phyloP scores from a whole-genome alignment of 2,113 vertebrate species.

The Planiliza haematocheilus region DNA sequence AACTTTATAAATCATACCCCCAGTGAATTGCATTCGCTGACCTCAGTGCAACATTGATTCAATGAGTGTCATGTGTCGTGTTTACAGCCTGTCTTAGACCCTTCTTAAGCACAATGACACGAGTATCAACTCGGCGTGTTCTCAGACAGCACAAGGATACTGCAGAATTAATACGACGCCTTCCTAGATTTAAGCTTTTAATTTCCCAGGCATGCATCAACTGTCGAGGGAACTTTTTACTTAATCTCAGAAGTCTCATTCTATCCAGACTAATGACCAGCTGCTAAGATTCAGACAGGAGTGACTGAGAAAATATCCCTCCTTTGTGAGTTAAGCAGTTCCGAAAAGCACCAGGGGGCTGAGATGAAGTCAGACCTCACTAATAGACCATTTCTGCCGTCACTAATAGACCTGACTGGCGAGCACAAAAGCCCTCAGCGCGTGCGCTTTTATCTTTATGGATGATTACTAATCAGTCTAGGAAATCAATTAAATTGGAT shows the following conservation, averaged over 20 bases:
- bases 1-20: neutral
- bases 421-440: neutral
- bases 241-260: neutral
- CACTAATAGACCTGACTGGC: conserved; percentile 6
- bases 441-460: neutral
- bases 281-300: conserved; percentile 11
- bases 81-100: neutral
- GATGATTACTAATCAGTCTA: neutral
- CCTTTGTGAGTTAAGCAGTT: neutral
- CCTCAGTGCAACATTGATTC: neutral
- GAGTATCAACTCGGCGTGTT: neutral
- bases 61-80: neutral
- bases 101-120: neutral
- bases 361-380: conserved; percentile 12
- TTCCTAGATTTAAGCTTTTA: neutral
- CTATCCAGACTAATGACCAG: neutral
- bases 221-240: conserved; percentile 20
- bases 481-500: neutral
- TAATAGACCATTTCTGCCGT: conserved; percentile 1
- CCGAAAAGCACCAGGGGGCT: neutral
- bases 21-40: neutral
- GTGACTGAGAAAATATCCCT: neutral
- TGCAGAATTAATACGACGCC: neutral
- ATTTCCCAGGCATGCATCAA: conserved; percentile 3
- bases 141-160: neutral